Evolutionary conservation across 2,888 invertebrate species (phyloP).

Genomic region (Cylloceria caligata): DNA sequence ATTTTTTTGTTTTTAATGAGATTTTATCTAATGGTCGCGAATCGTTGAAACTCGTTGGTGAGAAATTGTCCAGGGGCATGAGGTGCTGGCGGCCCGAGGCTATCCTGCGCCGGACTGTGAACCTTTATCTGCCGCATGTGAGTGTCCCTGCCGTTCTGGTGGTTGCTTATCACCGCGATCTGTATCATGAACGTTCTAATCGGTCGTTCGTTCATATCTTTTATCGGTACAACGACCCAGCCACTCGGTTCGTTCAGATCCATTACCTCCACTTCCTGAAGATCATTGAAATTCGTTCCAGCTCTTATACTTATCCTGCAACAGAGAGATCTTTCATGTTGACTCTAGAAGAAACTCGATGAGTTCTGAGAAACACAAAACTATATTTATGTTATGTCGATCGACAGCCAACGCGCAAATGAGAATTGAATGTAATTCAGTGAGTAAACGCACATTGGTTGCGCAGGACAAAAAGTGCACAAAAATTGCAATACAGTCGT

Average conservation of each 20-base stretch:
- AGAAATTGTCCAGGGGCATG: constrained; percentile 91
- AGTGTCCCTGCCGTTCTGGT: constrained; percentile 99
- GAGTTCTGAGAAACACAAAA: not conserved
- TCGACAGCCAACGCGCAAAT: too few species aligned
- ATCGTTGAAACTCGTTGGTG: constrained; percentile 93
- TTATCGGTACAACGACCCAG: constrained; percentile 97
- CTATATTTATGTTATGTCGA: too few species aligned
- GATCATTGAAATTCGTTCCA: constrained; percentile 98
- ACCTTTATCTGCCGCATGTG: constrained; percentile 99
- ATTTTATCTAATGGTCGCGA: constrained; percentile 91
- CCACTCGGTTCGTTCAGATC: constrained; percentile 98
- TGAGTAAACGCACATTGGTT: too few species aligned
- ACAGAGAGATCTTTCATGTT: too few species aligned
- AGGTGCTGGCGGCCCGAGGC: constrained; percentile 88
- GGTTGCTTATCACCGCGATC: constrained; percentile 98
- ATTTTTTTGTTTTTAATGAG: not conserved
- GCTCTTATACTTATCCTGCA: constrained; percentile 94
- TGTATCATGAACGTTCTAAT: constrained; percentile 98
- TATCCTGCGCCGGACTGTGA: constrained; percentile 92
- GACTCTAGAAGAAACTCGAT: too few species aligned
- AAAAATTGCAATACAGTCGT: too few species aligned
- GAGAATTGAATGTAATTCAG: too few species aligned
- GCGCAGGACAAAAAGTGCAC: too few species aligned
- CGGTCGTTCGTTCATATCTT: constrained; percentile 94
- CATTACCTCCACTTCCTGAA: constrained; percentile 97